Conservation (phyloP, 2,888 invertebrate genomes). For the Listrodromus nycthemerus region DNA sequence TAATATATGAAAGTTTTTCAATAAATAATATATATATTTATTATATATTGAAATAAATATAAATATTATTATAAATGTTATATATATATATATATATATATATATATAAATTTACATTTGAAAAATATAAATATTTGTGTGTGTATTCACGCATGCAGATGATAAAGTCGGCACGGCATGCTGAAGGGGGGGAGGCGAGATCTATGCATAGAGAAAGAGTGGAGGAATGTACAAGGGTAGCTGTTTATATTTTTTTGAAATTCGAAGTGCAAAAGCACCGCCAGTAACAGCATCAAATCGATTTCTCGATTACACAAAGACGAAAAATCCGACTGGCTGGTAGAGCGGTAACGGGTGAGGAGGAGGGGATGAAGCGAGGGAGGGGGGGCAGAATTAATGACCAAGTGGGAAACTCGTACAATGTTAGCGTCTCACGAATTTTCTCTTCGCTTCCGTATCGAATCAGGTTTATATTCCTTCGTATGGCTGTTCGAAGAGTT, state of each 20-base stretch:
- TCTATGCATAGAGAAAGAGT: neutral
- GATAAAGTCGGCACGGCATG: slow-evolving; percentile 30
- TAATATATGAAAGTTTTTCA: too few relatives aligned
- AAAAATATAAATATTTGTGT: too few relatives aligned
- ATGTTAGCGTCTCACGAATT: slow-evolving; percentile 13
- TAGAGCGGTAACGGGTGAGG: neutral
- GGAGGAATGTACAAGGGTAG: slow-evolving; percentile 80
- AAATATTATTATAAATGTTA: too few relatives aligned
- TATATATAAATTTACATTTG: neutral
- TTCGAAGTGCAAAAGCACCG: slow-evolving; percentile 70
- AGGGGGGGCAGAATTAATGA: neutral
- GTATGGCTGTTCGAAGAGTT: too few relatives aligned
- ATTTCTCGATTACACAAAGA: slow-evolving; percentile 34
- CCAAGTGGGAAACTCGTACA: slow-evolving; percentile 3
- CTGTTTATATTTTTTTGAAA: slow-evolving; percentile 85
- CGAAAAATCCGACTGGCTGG: neutral
- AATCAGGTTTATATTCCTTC: neutral
- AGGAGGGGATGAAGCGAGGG: neutral
- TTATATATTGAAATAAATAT: too few relatives aligned
- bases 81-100: neutral
- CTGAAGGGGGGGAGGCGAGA: neutral
- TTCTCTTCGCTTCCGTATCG: neutral
- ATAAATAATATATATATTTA: too few relatives aligned
- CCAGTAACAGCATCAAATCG: slow-evolving; percentile 26
- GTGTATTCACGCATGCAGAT: too few relatives aligned